A percentile compares a stretch with the other conserved stretches of the same genome.
These are phyloP conservation scores for Rhingia campestris DNA, from an alignment of 2,888 invertebrate species.

Conservation along the genomic window DNA sequence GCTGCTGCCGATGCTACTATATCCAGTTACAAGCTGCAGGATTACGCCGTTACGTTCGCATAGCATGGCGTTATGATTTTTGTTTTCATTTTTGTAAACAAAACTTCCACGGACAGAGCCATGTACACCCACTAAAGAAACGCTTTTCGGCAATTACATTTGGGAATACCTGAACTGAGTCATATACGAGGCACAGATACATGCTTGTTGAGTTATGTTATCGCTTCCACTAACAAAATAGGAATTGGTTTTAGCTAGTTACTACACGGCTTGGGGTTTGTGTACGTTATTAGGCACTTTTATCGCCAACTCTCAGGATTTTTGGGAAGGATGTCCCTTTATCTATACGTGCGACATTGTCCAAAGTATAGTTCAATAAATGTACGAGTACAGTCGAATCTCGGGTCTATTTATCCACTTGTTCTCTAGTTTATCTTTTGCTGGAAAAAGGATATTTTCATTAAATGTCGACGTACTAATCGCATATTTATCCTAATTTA, in stretches of 20 bases:
- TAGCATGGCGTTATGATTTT: constrained; percentile 21
- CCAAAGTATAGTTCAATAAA: neutral
- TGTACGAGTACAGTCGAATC: constrained; percentile 4
- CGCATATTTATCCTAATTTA: too few relatives aligned
- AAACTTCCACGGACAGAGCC: neutral
- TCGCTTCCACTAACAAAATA: constrained; percentile 28
- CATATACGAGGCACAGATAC: neutral
- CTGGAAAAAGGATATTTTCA: neutral
- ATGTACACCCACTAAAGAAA: neutral
- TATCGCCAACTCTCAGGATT: constrained; percentile 3
- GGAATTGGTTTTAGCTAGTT: constrained; percentile 20
- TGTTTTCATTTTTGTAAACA: neutral
- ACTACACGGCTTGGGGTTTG: neutral
- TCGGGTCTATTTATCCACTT: constrained; percentile 14
- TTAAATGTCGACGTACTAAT: too few relatives aligned
- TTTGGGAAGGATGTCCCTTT: neutral
- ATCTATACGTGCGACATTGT: neutral
- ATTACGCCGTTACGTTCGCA: constrained; percentile 34
- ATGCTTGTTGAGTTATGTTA: constrained; percentile 31
- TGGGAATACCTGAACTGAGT: constrained; percentile 32
- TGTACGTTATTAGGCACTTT: constrained; percentile 5
- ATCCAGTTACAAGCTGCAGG: constrained; percentile 45
- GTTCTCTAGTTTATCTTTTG: constrained; percentile 16
- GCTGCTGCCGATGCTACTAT: constrained; percentile 16
- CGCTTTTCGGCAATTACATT: constrained; percentile 37